Evolutionary conservation across 2,797 vertebrate species (phyloP), one percentile per base, ranked within the genome.

Genomic region (Sebastes melanostomus): DNA sequence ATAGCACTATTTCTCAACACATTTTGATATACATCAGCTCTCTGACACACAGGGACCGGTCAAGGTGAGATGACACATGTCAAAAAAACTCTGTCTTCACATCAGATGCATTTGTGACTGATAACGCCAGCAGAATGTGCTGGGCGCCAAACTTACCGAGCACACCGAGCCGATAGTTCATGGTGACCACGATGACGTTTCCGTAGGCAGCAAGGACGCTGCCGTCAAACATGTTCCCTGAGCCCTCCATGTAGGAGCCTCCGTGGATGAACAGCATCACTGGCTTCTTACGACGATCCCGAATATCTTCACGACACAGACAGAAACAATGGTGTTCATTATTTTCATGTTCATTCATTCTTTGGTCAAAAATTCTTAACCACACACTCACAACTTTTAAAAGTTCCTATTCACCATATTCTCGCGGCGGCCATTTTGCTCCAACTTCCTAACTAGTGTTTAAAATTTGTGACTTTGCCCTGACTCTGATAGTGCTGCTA

Each of bases 231-330:
- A 99, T 97, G 88, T 99, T 99, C 54, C 98, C 98, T 3, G 98
- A 97, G 16, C 98, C 98, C 72, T 99, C 98, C 98, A 99, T 98
- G 87, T 98, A 99, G 22, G 98, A 99, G 34, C 98, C 98, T 1
- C 98, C 98, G 4, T 99, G 98, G 90, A 99, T 97, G 78, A 98
- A 99, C 46, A 99, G 96, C 98, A 99, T 99, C 38, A 99, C 98
- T 0, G 98, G 97, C 90, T 98, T 98, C 95, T 97, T 98, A 62
- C 95, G 96, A n/a, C 97, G 97, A 84, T 98, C 97, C 56, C 97
- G 97, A 79, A 98, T 97, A 92, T 99, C 97, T 98, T 93, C 81
- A 89, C 82, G 89, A 71, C 78, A 92, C 52, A 88, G 34, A 88
- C 13, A 80, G n/a, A 80, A 77, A 86, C 52, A 85, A n/a, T n/a